Conservation (phyloP, 2,113 vertebrate genomes). For the Pterocles gutturalis region DNA sequence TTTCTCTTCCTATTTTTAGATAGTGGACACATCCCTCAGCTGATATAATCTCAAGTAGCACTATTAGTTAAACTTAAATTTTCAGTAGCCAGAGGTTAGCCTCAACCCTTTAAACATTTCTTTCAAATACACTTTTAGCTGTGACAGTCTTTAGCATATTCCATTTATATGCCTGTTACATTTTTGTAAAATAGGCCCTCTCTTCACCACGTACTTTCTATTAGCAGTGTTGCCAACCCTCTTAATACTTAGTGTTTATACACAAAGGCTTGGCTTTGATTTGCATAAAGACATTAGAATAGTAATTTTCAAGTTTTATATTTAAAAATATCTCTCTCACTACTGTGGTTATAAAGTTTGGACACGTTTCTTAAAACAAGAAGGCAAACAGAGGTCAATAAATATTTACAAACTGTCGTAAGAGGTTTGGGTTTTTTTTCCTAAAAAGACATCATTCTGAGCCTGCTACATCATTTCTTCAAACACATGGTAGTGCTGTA, state of each 20-base stretch:
- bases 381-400: not conserved
- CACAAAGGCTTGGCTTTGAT: not conserved
- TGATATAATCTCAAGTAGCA: not conserved
- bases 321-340: not conserved
- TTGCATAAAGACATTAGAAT: not conserved
- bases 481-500: constrained; percentile 2
- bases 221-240: not conserved
- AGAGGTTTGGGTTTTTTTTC: not conserved
- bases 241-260: not conserved
- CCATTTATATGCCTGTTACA: not conserved
- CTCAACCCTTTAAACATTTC: not conserved
- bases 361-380: not conserved
- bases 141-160: not conserved
- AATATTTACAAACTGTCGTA: not conserved
- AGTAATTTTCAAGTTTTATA: not conserved
- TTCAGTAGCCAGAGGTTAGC: not conserved
- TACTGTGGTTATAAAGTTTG: not conserved
- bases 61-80: not conserved
- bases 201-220: not conserved
- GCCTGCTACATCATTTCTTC: constrained; percentile 23
- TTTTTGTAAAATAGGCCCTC: not conserved
- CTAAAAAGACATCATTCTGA: not conserved
- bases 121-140: not conserved
- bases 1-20: constrained; percentile 41
- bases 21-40: not conserved